Evolutionary conservation across 2,888 invertebrate species (phyloP).

Genomic region (Pammene fasciana): DNA sequence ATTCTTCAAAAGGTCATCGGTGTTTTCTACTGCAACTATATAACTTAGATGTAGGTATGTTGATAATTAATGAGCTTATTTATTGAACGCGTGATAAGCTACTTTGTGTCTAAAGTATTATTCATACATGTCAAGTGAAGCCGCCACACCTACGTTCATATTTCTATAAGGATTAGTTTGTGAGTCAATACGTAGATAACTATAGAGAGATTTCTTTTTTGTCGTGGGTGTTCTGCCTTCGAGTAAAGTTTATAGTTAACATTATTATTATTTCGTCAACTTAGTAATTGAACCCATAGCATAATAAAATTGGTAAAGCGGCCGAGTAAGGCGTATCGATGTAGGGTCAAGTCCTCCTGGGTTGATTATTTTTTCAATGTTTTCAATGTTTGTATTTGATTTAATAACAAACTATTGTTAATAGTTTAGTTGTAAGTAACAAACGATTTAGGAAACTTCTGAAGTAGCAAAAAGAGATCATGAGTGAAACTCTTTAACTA

Average conservation of each 20-base stretch:
- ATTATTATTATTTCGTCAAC: too few species aligned
- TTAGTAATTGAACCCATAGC: too few species aligned
- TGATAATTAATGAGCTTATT: not conserved
- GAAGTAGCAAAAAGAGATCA: too few species aligned
- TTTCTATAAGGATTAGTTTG: not conserved
- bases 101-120: slow-evolving; percentile 9
- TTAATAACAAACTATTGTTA: too few species aligned
- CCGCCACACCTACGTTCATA: not conserved
- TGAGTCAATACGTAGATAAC: not conserved
- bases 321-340: too few species aligned
- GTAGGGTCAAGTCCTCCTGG: too few species aligned
- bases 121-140: slow-evolving; percentile 2
- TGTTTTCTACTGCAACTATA: slow-evolving; percentile 49
- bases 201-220: not conserved
- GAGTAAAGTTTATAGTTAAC: slow-evolving; percentile 1
- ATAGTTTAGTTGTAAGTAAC: not conserved
- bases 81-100: not conserved
- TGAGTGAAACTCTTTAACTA: too few species aligned
- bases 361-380: too few species aligned
- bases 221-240: not conserved
- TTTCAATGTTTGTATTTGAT: too few species aligned
- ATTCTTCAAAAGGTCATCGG: slow-evolving; percentile 72
- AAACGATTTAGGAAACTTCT: not conserved
- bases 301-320: too few species aligned
- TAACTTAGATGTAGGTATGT: not conserved